Conservation (phyloP, 2,888 invertebrate species). For the Carabus problematicus region DNA sequence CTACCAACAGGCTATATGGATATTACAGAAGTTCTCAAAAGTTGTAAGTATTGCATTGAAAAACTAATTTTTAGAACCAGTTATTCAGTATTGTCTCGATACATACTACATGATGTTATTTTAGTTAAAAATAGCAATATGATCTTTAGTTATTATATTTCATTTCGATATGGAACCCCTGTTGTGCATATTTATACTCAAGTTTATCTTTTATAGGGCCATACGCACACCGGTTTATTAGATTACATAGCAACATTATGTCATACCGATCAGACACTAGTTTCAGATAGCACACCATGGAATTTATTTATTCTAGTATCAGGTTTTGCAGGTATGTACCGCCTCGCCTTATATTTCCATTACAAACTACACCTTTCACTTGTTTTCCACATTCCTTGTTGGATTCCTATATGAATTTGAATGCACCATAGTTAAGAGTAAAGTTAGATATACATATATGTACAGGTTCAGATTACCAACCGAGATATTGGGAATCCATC, state of each 20-base stretch:
- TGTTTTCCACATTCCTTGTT: too few relatives aligned
- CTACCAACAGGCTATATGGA: constrained; percentile 61
- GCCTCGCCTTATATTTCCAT: background rate
- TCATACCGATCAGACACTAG: constrained; percentile 56
- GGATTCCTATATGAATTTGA: too few relatives aligned
- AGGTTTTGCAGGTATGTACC: constrained; percentile 60
- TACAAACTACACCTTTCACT: too few relatives aligned
- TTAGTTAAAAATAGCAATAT: constrained; percentile 20
- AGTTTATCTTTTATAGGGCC: constrained; percentile 59
- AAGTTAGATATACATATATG: too few relatives aligned
- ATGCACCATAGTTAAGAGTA: too few relatives aligned
- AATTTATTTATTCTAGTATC: constrained; percentile 63
- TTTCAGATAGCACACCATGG: constrained; percentile 58
- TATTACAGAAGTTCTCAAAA: constrained; percentile 64
- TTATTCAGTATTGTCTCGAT: too few relatives aligned
- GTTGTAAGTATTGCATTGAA: constrained; percentile 67
- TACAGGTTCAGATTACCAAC: constrained; percentile 63
- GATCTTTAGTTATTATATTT: background rate
- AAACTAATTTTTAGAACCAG: too few relatives aligned
- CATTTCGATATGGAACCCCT: background rate
- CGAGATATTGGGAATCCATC: constrained; percentile 64
- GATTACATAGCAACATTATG: constrained; percentile 65
- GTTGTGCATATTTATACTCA: constrained; percentile 7
- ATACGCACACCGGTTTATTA: constrained; percentile 65
- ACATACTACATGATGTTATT: constrained; percentile 21